Percentiles rank a stretch among this genome's conserved stretches.
phyloP scores from a whole-genome alignment of 2,888 invertebrate genomes.

The Drosophila villosipedis region DNA sequence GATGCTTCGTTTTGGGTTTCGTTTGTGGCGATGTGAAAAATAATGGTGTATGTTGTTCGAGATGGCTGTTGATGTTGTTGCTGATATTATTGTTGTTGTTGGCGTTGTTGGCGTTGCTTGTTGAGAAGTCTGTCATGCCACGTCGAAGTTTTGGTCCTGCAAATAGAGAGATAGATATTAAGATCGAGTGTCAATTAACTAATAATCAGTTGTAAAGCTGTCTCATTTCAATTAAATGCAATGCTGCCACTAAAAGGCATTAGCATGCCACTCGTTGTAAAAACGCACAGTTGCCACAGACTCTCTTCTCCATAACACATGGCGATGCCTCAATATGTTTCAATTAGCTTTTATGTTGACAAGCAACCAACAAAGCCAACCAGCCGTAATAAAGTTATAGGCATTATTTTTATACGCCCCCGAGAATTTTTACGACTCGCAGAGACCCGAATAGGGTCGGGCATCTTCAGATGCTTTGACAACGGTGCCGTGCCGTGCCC shows the following conservation, averaged over 20 bases:
- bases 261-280: conserved; percentile 54
- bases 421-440: conserved; percentile 56
- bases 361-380: conserved; percentile 3
- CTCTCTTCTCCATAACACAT: conserved; percentile 1
- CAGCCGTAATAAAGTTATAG: conserved; percentile 45
- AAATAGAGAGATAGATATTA: conserved; percentile 41
- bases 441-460: conserved; percentile 16
- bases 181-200: conserved; percentile 12
- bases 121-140: conserved; percentile 86
- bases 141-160: conserved; percentile 85
- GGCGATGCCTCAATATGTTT: conserved; percentile 50
- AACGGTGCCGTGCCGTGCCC: not conserved
- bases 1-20: conserved; percentile 69
- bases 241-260: conserved; percentile 55
- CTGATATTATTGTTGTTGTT: conserved; percentile 81
- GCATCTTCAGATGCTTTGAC: not conserved
- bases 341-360: conserved; percentile 72
- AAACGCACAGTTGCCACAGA: conserved; percentile 38
- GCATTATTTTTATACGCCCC: conserved; percentile 66
- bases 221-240: conserved; percentile 44
- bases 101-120: conserved; percentile 71
- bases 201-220: conserved; percentile 40
- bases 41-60: conserved; percentile 81
- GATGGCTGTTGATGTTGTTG: conserved; percentile 83
- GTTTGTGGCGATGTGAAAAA: conserved; percentile 82